Conservation (phyloP, 1,140 invertebrate genomes). For the Caenorhabditis brenneri region DNA sequence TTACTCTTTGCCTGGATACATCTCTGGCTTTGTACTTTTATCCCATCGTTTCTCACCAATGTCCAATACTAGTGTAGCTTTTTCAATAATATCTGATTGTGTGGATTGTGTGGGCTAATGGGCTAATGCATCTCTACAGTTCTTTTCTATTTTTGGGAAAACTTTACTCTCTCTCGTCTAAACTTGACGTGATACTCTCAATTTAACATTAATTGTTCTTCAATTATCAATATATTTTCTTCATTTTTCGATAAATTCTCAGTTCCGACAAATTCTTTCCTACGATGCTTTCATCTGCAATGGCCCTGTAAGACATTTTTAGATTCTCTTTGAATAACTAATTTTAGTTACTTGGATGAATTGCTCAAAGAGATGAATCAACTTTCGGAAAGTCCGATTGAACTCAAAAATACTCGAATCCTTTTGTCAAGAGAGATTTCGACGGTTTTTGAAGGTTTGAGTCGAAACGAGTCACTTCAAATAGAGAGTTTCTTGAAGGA, state of each 20-base stretch:
- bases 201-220: no score
- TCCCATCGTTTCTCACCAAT: no score
- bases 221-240: neutral
- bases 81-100: no score
- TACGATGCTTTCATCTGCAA: neutral
- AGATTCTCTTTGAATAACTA: neutral
- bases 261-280: neutral
- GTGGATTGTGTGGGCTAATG: no score
- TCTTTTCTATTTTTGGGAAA: no score
- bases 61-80: no score
- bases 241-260: neutral
- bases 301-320: neutral
- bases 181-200: no score
- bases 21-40: no score
- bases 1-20: no score
- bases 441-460: slow-evolving; percentile 6
- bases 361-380: slow-evolving; percentile 7
- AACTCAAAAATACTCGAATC: neutral
- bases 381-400: neutral
- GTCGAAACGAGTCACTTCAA: neutral
- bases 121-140: no score
- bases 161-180: no score
- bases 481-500: neutral
- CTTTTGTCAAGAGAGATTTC: slow-evolving; percentile 18
- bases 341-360: slow-evolving; percentile 9